Base-by-base conservation (phyloP, 1,140 invertebrate species). In the Trichonephila inaurata region DNA sequence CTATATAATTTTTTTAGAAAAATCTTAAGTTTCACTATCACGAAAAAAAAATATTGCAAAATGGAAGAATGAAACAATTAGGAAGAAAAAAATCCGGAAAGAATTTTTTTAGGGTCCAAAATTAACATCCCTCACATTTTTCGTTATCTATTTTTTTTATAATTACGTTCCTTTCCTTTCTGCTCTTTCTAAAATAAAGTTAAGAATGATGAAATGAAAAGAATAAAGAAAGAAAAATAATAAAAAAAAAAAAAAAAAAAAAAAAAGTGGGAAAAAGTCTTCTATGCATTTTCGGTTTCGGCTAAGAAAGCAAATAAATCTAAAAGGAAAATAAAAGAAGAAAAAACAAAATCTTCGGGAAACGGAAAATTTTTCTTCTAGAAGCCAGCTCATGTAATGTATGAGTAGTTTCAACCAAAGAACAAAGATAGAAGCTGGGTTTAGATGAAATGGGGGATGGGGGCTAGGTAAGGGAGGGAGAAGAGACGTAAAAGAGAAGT, bases 241-340 rank as follows among this genome's bases (percentile, higher is more conserved):
- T 6, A 2, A 8, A 64, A 64, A 3, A 14, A 21, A 19, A 19
- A 2, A 8, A 64, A 64, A 3, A 14, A 62, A 0, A 18, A 64
- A 64, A 64, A 64, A 64, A 64, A 19, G 62, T 64, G 2, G 2
- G 21, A 19, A 19, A 6, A 40, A 77, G 14, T 77, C 72, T 40
- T 77, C 72, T 5, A 3, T 77, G 72, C 85, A 33, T 64, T 51
- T 87, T 87, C 60, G n/a, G 28, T 58, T 62, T 87, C 61, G 28
- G 24, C 61, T 16, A 28, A 24, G 24, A n/a, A 24, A 87, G 28
- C 85, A 87, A 87, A 87, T 66, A 87, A 87, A 87, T 66, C 85
- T 87, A 66, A 87, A 62, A 87, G 24, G 19, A 87, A 28, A 24
- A 12, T 4, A 24, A 14, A 1, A 77, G 4, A 33, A 33, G 18